Evolutionary conservation across 2,888 invertebrate species (phyloP).

Genomic region (Lycophotia porphyrea): DNA sequence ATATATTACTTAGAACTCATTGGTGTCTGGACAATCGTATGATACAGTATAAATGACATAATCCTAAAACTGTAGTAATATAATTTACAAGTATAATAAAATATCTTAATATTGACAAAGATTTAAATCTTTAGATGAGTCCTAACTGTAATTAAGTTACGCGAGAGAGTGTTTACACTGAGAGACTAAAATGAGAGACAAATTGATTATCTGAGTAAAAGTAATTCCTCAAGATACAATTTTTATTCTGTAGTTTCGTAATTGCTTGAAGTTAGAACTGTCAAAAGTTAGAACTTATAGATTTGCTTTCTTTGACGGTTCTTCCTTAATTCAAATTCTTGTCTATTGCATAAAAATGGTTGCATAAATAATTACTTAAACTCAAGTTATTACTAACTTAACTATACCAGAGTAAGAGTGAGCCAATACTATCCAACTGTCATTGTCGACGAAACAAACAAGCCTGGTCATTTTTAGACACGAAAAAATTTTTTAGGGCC

Average conservation of each 20-base stretch:
- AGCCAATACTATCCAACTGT: background rate
- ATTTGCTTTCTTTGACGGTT: too few species aligned
- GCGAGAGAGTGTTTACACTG: background rate
- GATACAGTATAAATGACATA: slow-evolving; percentile 52
- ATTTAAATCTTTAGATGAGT: background rate
- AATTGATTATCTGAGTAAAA: background rate
- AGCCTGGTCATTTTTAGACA: background rate
- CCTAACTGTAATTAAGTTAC: background rate
- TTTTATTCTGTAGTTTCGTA: too few species aligned
- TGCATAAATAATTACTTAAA: background rate
- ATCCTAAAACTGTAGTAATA: slow-evolving; percentile 48
- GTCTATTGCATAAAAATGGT: too few species aligned
- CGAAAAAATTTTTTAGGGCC: background rate
- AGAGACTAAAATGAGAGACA: background rate
- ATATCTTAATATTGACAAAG: slow-evolving; percentile 30
- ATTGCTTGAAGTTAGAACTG: too few species aligned
- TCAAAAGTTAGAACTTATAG: too few species aligned
- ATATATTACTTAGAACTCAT: slow-evolving; percentile 81
- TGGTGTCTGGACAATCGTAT: slow-evolving; percentile 76
- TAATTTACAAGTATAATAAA: slow-evolving; percentile 59
- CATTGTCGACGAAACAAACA: background rate
- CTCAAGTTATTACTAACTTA: background rate
- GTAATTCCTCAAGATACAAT: too few species aligned
- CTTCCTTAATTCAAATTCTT: too few species aligned
- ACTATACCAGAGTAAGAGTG: background rate